These are phyloP conservation scores for Bombus consobrinus DNA, from an alignment of 1,140 invertebrate species.

Conservation along the genomic window DNA sequence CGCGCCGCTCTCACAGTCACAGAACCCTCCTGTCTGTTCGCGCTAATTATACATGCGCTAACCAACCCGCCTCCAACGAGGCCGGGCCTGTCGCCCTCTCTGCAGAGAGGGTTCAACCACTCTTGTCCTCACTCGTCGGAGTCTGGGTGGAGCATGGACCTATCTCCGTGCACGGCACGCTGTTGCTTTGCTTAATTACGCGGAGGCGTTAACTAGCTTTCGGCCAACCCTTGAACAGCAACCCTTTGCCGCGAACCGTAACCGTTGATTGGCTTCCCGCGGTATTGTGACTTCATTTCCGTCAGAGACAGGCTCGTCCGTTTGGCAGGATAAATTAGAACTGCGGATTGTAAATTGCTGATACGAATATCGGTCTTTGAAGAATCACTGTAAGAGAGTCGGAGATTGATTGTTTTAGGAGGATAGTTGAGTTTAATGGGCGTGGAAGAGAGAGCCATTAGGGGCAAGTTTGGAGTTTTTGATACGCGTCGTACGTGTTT, in stretches of 20 bases:
- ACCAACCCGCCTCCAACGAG: conserved; percentile 75
- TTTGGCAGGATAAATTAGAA: not conserved
- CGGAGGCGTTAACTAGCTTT: conserved; percentile 78
- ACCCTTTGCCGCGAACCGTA: conserved; percentile 44
- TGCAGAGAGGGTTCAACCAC: conserved; percentile 70
- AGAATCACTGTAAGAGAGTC: not conserved
- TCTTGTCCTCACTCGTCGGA: conserved; percentile 60
- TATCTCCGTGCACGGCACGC: conserved; percentile 54
- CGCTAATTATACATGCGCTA: conserved; percentile 79
- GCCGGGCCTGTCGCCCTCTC: conserved; percentile 70
- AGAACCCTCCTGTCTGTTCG: conserved; percentile 46
- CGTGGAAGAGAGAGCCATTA: not conserved
- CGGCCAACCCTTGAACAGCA: conserved; percentile 64
- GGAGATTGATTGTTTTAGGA: not conserved
- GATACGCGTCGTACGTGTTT: not conserved
- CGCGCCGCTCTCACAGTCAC: conserved; percentile 11
- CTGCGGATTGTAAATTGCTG: not conserved
- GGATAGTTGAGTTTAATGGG: not conserved
- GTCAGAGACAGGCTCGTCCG: not conserved
- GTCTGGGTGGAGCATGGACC: conserved; percentile 75
- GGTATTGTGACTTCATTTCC: not conserved
- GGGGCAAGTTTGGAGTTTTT: not conserved
- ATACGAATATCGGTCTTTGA: not conserved
- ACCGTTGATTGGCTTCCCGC: conserved; percentile 53
- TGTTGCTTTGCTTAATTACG: conserved; percentile 78